Percentiles rank a stretch among this genome's conserved stretches.
phyloP scores from a whole-genome alignment of 2,888 invertebrate genomes.

The Lycaena phlaeas region DNA sequence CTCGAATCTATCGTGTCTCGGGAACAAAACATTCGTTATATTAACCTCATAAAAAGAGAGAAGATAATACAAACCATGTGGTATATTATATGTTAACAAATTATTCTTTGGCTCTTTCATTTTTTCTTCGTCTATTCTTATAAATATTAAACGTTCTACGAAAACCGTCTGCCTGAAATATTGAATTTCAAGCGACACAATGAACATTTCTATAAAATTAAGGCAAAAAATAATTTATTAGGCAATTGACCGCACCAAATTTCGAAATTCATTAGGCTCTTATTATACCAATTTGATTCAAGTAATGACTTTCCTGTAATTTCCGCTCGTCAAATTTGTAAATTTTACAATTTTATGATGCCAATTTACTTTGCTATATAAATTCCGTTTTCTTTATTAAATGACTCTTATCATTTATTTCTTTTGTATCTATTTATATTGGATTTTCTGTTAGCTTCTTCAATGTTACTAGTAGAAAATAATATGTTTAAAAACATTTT shows the following conservation, averaged over 20 bases:
- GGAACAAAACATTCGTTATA: too few relatives aligned
- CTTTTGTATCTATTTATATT: not conserved
- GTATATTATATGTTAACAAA: too few relatives aligned
- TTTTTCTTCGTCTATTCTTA: too few relatives aligned
- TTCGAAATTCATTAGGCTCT: slow-evolving; percentile 7
- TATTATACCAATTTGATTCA: slow-evolving; percentile 1
- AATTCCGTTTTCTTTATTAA: slow-evolving; percentile 5
- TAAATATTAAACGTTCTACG: too few relatives aligned
- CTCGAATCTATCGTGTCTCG: too few relatives aligned
- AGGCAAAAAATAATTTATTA: not conserved
- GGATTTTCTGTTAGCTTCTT: too few relatives aligned
- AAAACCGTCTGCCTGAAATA: not conserved
- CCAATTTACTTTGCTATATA: not conserved
- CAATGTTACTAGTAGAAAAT: too few relatives aligned
- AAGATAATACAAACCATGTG: too few relatives aligned
- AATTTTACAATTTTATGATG: slow-evolving; percentile 4
- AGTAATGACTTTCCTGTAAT: slow-evolving; percentile 3
- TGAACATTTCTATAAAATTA: not conserved
- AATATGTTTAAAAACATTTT: too few relatives aligned
- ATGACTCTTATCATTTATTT: slow-evolving; percentile 1
- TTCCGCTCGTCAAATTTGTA: slow-evolving; percentile 1
- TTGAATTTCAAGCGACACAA: not conserved
- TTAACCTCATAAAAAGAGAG: too few relatives aligned
- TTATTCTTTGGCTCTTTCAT: too few relatives aligned
- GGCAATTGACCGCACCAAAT: not conserved